Base-by-base conservation (phyloP, 2,888 invertebrate genomes). In the Eustalomyia histrio region DNA sequence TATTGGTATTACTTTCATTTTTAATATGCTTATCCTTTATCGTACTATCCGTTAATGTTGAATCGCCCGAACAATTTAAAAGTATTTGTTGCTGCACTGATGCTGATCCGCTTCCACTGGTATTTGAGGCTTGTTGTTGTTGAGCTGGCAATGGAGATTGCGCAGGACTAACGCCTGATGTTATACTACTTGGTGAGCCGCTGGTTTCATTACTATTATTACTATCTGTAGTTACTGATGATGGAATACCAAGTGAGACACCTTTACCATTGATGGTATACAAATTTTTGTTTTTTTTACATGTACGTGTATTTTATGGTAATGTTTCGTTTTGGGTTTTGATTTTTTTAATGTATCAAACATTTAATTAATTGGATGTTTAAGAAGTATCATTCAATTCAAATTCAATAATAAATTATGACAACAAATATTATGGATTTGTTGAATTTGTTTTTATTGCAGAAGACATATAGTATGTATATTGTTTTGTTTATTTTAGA, bases 101-200 rank as follows among this genome's bases (percentile, higher is more conserved):
- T 84, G 64, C 83, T 76, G 83, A 85, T 80, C 79, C 86, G 82
- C 78, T 83, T 80, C 79, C 86, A 83, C 78, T 83, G 21, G 83
- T 76, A 71, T 80, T 81, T 83, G 80, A 80, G 82, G 81, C 80
- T 84, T 85, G 85, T 81, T 86, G 84, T 80, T 87, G 84, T 74
- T 86, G 85, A 80, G 88, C 86, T 71, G 93, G 91, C 86, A 91
- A 88, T 72, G 95, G 95, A 82, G 95, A 95, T 86, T 94, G 93
- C 12, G 95, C 93, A 82, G 96, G 96, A 91, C 96, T 95, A 87
- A 95, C 94, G 85, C 96, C 95, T 87, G 96, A 96, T 85, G 95
- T 95, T 89, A 95, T 94, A 85, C 96, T 96, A 84, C 95, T 94
- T 53, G 96, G 96, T 63, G 96, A 95, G 76, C 95, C 96, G 72